Conservation (phyloP, 2,888 invertebrate species). For the Plebejus anna region DNA sequence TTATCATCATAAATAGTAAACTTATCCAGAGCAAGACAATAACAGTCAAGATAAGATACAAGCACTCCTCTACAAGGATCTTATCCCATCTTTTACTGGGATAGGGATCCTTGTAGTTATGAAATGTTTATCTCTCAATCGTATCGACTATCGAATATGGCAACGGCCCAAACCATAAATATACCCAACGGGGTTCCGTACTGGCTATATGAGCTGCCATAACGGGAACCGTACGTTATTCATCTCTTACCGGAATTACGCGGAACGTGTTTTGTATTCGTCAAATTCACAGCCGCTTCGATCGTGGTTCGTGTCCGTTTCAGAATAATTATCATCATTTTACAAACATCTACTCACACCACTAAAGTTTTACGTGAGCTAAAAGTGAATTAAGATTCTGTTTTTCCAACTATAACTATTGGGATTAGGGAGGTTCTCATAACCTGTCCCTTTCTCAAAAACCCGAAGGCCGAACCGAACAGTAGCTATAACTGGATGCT, state of each 20-base stretch:
- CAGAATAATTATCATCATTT: too few relatives aligned
- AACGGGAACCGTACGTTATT: not conserved
- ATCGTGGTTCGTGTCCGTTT: not conserved
- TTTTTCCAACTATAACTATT: too few relatives aligned
- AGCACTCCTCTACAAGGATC: not conserved
- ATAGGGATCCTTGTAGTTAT: not conserved
- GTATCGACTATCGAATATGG: not conserved
- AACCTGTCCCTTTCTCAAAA: too few relatives aligned
- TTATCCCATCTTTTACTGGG: not conserved
- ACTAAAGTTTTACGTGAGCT: too few relatives aligned
- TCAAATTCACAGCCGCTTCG: not conserved
- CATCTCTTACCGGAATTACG: slow-evolving; percentile 16
- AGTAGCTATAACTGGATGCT: too few relatives aligned
- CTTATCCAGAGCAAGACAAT: too few relatives aligned
- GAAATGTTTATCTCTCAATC: not conserved
- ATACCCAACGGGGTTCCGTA: not conserved
- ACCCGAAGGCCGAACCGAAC: too few relatives aligned
- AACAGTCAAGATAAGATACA: not conserved
- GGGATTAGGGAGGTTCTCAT: too few relatives aligned
- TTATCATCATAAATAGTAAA: too few relatives aligned
- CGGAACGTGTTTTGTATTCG: not conserved
- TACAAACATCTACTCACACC: too few relatives aligned
- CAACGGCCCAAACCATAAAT: not conserved
- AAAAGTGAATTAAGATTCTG: too few relatives aligned
- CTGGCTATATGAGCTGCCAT: not conserved